Base-by-base conservation (phyloP, 2,888 invertebrate species). In the Pomacea canaliculata region DNA sequence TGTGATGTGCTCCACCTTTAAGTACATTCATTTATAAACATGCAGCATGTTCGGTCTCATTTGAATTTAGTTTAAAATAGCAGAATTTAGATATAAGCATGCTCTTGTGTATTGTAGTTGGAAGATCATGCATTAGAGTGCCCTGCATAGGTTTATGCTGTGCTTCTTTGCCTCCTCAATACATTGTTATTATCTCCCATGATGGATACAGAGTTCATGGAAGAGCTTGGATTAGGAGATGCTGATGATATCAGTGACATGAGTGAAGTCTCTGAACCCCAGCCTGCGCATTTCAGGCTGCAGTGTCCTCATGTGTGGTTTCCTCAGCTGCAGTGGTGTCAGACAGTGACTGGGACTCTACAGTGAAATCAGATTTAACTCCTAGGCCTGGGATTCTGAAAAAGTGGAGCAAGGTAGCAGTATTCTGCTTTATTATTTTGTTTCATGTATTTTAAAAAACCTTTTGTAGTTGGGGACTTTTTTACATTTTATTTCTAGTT, bases 161-260 rank as follows among this genome's bases (percentile, higher is more conserved):
- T 37, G 37, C 37, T 37, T 37, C 37, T 37, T 37, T 37, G 37
- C 37, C 37, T 37, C 37, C 37, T 37, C 37, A 37, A 37, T 37
- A 37, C 5, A 5, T 5, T 37, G 37, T 37, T 37, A 37, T 37
- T 5, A 37, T 65, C 51, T 62, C 18, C 23, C 63, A 9, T 46
- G n/a, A 37, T 37, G 51, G 51, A 9, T 16, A 16, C 79, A 89
- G 89, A 81, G 12, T 79, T 87, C 68, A 82, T 88, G 85, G 83
- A 84, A n/a, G 86, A 87, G 10, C 80, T 89, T 5, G 88, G 89
- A n/a, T 76, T 88, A n/a, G 85, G 84, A 69, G 88, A 88, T 79
- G 79, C 82, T 46, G 82, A 82, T 66, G 83, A 82, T 70, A 79
- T 81, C 65, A 83, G 81, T 71, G 84, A 84, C 73, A 69, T 80